phyloP scores from a whole-genome alignment of 2,888 invertebrate species.

The Meghimatium bilineatum region DNA sequence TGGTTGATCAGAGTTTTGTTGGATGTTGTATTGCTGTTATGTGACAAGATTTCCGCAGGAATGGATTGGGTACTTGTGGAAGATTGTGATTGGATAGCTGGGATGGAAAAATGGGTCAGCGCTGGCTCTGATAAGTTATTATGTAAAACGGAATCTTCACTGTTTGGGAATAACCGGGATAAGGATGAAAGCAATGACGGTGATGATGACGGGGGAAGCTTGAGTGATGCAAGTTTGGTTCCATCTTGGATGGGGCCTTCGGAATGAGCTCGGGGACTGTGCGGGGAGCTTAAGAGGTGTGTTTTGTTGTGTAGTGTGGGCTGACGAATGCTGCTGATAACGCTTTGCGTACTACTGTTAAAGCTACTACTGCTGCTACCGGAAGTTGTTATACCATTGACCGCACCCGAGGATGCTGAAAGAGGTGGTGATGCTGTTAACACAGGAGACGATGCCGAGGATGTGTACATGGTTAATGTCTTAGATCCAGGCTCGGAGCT shows the following conservation, averaged over 20 bases:
- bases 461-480: background rate
- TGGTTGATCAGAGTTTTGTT: conserved; percentile 28
- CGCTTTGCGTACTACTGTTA: background rate
- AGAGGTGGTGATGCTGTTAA: background rate
- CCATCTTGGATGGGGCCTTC: conserved; percentile 22
- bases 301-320: background rate
- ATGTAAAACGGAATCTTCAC: background rate
- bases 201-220: background rate
- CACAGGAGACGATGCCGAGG: background rate
- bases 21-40: background rate
- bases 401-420: background rate
- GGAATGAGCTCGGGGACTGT: conserved; percentile 32
- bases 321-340: background rate
- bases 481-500: background rate
- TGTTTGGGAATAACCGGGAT: conserved; percentile 4
- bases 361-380: conserved; percentile 17
- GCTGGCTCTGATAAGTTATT: conserved; percentile 8
- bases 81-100: background rate
- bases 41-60: conserved; percentile 7
- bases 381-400: conserved; percentile 18
- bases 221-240: background rate
- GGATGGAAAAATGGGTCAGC: background rate
- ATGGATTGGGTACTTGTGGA: conserved; percentile 31
- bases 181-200: conserved; percentile 8
- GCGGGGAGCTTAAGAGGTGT: background rate